Evolutionary conservation across 2,888 invertebrate genomes (phyloP).

Genomic region (Phytoseiulus persimilis): DNA sequence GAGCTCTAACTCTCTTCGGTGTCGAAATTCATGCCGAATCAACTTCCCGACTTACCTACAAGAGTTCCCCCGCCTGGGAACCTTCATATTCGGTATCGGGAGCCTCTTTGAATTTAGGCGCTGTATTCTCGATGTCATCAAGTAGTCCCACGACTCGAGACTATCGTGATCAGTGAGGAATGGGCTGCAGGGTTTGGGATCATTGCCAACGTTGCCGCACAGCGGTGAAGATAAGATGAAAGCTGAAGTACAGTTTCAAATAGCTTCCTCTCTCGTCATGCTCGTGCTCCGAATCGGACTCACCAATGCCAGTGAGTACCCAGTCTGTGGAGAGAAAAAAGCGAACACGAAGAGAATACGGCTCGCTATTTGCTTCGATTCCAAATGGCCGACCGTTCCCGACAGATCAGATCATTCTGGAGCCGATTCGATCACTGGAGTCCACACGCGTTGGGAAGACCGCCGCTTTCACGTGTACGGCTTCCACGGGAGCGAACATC

Average conservation of each 20-base stretch:
- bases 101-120: not conserved
- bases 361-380: too few relatives aligned
- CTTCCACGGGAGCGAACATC: not conserved
- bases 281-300: not conserved
- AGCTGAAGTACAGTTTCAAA: not conserved
- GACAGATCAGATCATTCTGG: not conserved
- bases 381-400: too few relatives aligned
- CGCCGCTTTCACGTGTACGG: conserved; percentile 7
- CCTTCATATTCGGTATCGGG: too few relatives aligned
- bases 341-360: too few relatives aligned
- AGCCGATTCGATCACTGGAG: not conserved
- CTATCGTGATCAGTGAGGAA: not conserved
- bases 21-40: too few relatives aligned
- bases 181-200: not conserved
- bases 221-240: not conserved
- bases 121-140: not conserved
- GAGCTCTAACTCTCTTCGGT: too few relatives aligned
- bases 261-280: not conserved
- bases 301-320: not conserved
- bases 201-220: not conserved
- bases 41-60: too few relatives aligned
- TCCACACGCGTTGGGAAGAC: not conserved
- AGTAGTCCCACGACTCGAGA: not conserved
- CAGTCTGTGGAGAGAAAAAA: not conserved
- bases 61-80: too few relatives aligned